phyloP scores from a whole-genome alignment of 2,888 invertebrate species.

The Entomobrya proxima region DNA sequence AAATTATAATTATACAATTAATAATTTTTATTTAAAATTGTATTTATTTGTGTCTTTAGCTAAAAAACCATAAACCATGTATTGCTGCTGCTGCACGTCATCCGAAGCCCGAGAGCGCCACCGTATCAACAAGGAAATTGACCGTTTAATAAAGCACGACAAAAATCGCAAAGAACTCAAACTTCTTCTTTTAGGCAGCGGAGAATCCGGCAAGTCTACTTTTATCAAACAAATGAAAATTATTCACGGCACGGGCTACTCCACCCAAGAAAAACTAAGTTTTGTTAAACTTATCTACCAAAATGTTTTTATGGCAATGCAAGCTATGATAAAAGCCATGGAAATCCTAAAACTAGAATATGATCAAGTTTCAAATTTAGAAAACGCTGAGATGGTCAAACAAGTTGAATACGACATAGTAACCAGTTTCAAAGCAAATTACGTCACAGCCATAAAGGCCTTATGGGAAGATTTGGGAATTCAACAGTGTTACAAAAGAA shows the following conservation, averaged over 20 bases:
- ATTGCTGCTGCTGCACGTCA: too few species aligned
- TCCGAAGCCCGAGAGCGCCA: too few species aligned
- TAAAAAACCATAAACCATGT: too few species aligned
- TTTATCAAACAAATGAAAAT: constrained; percentile 69
- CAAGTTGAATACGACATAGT: background rate
- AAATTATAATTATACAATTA: too few species aligned
- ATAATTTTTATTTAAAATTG: too few species aligned
- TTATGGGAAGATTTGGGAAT: background rate
- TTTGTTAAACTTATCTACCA: constrained; percentile 50
- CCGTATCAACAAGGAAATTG: too few species aligned
- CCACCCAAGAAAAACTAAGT: constrained; percentile 46
- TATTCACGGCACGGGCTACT: constrained; percentile 60
- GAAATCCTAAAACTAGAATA: constrained; percentile 44
- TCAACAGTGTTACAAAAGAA: background rate
- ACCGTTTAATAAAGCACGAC: too few species aligned
- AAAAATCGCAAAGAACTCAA: constrained; percentile 48
- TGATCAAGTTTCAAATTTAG: constrained; percentile 8
- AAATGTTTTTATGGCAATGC: constrained; percentile 63
- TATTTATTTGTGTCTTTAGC: too few species aligned
- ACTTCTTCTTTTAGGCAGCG: constrained; percentile 48
- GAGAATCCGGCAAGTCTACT: constrained; percentile 68
- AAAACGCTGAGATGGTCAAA: background rate
- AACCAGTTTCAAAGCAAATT: background rate
- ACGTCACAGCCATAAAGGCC: background rate
- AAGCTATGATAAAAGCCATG: constrained; percentile 57